These are phyloP conservation scores for Gulo gulo DNA, from an alignment of 2,113 vertebrate species.

Conservation along the genomic window DNA sequence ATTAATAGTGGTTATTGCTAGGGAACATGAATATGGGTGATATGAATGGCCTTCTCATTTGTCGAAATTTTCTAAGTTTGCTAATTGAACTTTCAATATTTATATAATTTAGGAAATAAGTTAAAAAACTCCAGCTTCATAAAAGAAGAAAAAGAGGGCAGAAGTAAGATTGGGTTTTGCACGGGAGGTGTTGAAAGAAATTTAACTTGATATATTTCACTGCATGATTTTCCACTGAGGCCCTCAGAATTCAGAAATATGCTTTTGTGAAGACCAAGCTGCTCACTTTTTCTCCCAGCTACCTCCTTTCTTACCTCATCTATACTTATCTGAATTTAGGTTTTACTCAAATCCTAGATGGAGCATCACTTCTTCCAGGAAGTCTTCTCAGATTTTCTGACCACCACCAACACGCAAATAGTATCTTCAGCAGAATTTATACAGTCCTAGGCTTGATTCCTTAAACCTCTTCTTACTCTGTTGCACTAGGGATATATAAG, in stretches of 20 bases:
- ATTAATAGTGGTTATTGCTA: not conserved
- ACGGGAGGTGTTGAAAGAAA: not conserved
- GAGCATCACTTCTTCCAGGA: not conserved
- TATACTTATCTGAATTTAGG: not conserved
- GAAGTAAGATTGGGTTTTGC: not conserved
- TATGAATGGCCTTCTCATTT: slow-evolving; percentile 5
- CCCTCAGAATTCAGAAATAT: not conserved
- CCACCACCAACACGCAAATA: not conserved
- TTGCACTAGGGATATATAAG: not conserved
- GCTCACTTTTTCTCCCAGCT: not conserved
- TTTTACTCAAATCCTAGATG: not conserved
- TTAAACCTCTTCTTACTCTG: not conserved
- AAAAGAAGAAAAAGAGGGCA: not conserved
- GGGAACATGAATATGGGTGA: not conserved
- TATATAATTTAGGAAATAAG: not conserved
- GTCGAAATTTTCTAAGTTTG: slow-evolving; percentile 10
- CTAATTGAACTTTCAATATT: not conserved
- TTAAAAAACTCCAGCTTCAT: not conserved
- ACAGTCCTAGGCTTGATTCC: not conserved
- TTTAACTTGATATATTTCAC: not conserved
- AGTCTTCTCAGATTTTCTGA: not conserved
- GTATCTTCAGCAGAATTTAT: not conserved
- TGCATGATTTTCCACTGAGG: not conserved
- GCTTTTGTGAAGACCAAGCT: not conserved
- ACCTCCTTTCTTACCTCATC: not conserved